phyloP scores from a whole-genome alignment of 2,888 invertebrate species.

The Tipula vernalis region DNA sequence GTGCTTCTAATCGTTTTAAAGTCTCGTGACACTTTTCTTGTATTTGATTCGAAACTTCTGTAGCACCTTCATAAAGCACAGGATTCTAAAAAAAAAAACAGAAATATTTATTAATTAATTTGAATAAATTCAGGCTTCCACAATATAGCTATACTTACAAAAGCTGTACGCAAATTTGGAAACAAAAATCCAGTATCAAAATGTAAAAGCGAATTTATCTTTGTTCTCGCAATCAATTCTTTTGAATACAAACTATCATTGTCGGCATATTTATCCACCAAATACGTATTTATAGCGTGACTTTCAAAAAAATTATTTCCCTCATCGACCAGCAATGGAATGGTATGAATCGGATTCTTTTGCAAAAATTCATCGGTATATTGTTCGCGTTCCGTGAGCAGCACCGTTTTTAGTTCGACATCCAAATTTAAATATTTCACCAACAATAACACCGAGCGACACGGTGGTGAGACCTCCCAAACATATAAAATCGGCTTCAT shows the following conservation, averaged over 20 bases:
- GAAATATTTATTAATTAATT: background rate
- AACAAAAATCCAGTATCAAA: conserved; percentile 36
- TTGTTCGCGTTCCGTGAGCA: background rate
- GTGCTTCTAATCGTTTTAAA: background rate
- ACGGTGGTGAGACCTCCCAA: background rate
- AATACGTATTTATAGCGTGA: conserved; percentile 32
- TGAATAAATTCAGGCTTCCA: no score
- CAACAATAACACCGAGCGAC: background rate
- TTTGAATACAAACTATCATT: conserved; percentile 39
- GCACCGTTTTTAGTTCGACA: background rate
- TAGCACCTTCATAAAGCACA: conserved; percentile 9
- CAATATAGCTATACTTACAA: no score
- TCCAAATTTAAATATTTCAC: background rate
- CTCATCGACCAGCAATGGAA: conserved; percentile 38
- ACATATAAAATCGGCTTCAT: background rate
- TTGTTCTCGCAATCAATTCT: conserved; percentile 33
- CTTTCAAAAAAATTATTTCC: conserved; percentile 34
- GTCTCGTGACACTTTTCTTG: background rate
- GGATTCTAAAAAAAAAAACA: conserved; percentile 21
- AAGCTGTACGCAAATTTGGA: conserved; percentile 25
- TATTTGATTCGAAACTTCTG: conserved; percentile 6
- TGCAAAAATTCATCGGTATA: conserved; percentile 21
- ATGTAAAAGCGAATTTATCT: conserved; percentile 36
- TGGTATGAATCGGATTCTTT: conserved; percentile 37
- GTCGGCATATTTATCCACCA: conserved; percentile 36